phyloP scores from a whole-genome alignment of 2,888 invertebrate species.

The Trimorus sp. region DNA sequence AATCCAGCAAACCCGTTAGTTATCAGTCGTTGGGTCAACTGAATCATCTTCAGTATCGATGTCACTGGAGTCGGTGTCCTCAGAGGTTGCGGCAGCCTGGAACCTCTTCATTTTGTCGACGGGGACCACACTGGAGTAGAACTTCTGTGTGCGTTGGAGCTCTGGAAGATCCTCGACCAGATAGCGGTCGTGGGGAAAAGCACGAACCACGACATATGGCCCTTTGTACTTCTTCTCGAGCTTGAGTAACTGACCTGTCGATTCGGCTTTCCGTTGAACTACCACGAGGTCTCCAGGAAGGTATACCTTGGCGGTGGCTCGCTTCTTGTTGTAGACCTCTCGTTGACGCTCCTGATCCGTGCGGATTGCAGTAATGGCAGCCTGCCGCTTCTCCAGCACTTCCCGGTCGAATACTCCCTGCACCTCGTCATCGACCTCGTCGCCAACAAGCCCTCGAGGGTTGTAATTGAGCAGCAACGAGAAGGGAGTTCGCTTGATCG shows the following conservation, averaged over 20 bases:
- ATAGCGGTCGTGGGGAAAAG: constrained; percentile 68
- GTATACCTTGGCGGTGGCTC: constrained; percentile 52
- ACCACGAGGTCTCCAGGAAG: constrained; percentile 66
- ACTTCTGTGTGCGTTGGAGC: constrained; percentile 42
- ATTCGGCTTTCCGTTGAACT: constrained; percentile 53
- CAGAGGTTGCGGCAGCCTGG: not conserved
- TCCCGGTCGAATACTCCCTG: constrained; percentile 22
- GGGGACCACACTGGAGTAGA: constrained; percentile 53
- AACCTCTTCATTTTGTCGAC: constrained; percentile 59
- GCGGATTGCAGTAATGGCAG: constrained; percentile 9
- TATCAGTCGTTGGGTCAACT: not conserved
- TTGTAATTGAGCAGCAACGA: constrained; percentile 27
- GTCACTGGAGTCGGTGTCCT: no score
- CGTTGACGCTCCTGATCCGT: constrained; percentile 18
- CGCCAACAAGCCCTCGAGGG: constrained; percentile 3
- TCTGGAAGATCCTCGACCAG: constrained; percentile 68
- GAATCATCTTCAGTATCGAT: not conserved
- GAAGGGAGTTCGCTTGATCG: constrained; percentile 31
- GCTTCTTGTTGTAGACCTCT: not conserved
- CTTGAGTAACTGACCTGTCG: constrained; percentile 67
- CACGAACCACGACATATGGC: constrained; percentile 66
- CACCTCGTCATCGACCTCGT: constrained; percentile 24
- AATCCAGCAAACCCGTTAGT: no score
- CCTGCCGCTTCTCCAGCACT: not conserved
- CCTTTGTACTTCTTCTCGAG: constrained; percentile 65